Conservation (phyloP, 2,113 vertebrate genomes). For the Seriola quinqueradiata region DNA sequence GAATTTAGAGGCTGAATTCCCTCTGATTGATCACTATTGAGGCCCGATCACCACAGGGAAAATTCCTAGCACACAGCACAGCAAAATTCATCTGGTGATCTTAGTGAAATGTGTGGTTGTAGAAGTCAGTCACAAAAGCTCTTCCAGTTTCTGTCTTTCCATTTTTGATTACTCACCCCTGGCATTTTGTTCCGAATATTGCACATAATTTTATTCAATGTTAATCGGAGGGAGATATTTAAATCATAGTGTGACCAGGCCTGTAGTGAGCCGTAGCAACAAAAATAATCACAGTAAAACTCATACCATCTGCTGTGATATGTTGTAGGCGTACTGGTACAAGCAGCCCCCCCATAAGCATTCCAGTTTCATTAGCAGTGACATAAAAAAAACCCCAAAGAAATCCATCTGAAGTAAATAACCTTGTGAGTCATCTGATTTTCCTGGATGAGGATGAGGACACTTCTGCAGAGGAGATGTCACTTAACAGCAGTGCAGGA, state of each 20-base stretch:
- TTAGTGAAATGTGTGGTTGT: neutral
- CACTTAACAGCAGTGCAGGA: slow-evolving; percentile 74
- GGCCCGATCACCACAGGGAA: neutral
- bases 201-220: neutral
- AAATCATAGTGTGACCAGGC: neutral
- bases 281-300: neutral
- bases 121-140: neutral
- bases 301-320: neutral
- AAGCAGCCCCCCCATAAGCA: slow-evolving; percentile 14
- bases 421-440: slow-evolving; percentile 65
- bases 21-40: neutral
- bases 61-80: no score
- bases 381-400: slow-evolving; percentile 3
- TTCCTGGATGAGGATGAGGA: slow-evolving; percentile 72
- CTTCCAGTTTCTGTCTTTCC: neutral
- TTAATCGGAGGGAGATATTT: neutral
- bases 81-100: neutral
- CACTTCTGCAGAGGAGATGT: slow-evolving; percentile 75
- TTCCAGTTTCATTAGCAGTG: slow-evolving; percentile 20
- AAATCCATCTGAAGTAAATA: slow-evolving; percentile 55
- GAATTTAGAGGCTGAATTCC: neutral
- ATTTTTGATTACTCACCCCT: neutral
- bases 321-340: neutral
- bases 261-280: neutral
- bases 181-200: neutral